Percentiles rank a stretch among this genome's conserved stretches.
Conservation (phyloP, 2,888 invertebrate genomes). For the Mythimna lalbum region DNA sequence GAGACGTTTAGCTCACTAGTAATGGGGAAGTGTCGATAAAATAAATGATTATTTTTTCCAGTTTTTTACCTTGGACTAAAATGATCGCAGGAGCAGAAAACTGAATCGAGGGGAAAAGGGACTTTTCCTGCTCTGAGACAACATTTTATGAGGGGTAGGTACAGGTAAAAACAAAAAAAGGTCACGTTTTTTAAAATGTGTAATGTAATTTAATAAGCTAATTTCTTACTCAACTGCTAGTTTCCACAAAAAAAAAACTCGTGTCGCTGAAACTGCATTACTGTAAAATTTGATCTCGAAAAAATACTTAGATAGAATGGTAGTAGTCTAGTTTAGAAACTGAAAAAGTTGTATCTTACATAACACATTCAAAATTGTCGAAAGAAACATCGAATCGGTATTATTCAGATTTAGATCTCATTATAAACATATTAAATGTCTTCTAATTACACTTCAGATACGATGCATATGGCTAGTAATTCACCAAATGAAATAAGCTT, state of each 20-base stretch:
- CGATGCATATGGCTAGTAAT: no score
- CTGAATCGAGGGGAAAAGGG: neutral
- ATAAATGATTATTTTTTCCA: neutral
- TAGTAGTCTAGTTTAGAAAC: neutral
- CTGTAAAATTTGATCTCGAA: no score
- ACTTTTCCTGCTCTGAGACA: neutral
- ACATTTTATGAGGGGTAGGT: neutral
- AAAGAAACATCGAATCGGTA: neutral
- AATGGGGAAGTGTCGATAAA: slow-evolving; percentile 66
- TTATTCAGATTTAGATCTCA: neutral
- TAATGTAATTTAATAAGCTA: no score
- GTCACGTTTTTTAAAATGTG: no score
- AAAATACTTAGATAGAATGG: neutral
- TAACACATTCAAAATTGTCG: neutral
- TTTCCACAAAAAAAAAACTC: no score
- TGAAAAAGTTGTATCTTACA: neutral
- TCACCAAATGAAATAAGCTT: neutral
- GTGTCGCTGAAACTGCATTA: no score
- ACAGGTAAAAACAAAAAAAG: no score
- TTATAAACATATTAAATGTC: neutral
- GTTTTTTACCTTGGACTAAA: neutral
- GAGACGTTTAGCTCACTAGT: slow-evolving; percentile 72
- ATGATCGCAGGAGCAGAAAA: neutral
- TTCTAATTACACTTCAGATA: neutral
- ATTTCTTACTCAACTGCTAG: no score